Percentiles rank a stretch among this genome's conserved stretches.
phyloP scores from a whole-genome alignment of 1,140 invertebrate species.

The Asbolus verrucosus region DNA sequence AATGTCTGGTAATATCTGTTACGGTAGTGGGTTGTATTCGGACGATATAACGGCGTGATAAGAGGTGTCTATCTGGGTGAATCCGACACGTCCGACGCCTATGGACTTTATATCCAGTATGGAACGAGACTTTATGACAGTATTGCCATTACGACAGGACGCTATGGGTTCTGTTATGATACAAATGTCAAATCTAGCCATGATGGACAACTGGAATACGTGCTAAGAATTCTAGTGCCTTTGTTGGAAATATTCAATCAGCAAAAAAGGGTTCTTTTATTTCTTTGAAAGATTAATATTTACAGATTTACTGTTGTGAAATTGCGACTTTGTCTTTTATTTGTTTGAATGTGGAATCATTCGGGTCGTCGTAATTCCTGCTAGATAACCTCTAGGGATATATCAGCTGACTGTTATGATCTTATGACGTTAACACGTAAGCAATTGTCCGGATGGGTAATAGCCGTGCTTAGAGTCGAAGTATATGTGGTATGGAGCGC shows the following conservation, averaged over 20 bases:
- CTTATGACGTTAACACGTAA: conserved; percentile 51
- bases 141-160: conserved; percentile 42
- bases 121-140: conserved; percentile 45
- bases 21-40: conserved; percentile 34
- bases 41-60: conserved; percentile 39
- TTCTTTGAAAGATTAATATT: conserved; percentile 11
- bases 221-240: conserved; percentile 31
- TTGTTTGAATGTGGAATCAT: conserved; percentile 20
- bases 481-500: conserved; percentile 33
- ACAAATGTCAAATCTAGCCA: conserved; percentile 43
- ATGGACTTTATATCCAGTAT: conserved; percentile 48
- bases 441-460: conserved; percentile 51
- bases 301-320: background rate
- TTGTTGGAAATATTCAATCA: conserved; percentile 38
- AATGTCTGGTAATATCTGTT: conserved; percentile 31
- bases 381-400: conserved; percentile 26
- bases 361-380: conserved; percentile 19
- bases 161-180: conserved; percentile 45
- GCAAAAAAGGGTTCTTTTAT: conserved; percentile 10
- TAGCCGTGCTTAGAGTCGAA: background rate
- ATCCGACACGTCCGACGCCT: conserved; percentile 44
- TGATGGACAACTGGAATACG: conserved; percentile 42
- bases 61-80: conserved; percentile 41
- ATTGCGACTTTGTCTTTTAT: background rate
- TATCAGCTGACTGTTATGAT: conserved; percentile 37